Conservation (phyloP, 37 sponge, comb jelly and placozoan species). For the Chondrosia reniformis region DNA sequence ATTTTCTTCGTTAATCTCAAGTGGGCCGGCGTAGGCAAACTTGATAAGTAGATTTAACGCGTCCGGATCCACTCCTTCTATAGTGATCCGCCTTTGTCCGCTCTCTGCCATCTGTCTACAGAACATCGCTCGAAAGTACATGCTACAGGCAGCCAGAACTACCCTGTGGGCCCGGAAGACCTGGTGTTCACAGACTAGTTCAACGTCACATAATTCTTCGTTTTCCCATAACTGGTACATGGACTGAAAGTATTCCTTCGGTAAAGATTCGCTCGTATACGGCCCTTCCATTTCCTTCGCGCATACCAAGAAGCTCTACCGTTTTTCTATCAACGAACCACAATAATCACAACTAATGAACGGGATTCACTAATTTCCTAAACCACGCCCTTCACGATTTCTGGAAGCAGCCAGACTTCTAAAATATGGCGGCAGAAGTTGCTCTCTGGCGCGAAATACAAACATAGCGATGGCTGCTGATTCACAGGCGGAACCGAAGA, state of each 20-base stretch:
- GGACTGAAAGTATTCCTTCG: constrained; percentile 67
- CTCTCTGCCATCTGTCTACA: constrained; percentile 85
- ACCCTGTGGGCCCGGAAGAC: constrained; percentile 75
- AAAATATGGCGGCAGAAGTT: too few relatives aligned
- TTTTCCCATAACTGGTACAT: constrained; percentile 80
- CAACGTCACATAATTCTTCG: constrained; percentile 81
- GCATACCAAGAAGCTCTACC: not conserved
- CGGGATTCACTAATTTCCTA: not conserved
- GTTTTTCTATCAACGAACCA: not conserved
- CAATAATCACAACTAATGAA: not conserved
- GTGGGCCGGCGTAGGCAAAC: constrained; percentile 75
- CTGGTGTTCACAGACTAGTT: constrained; percentile 57
- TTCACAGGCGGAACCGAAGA: too few relatives aligned
- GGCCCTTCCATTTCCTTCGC: not conserved
- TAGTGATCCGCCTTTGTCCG: constrained; percentile 68
- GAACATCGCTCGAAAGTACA: constrained; percentile 88
- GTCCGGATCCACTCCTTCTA: constrained; percentile 73
- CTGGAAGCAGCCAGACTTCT: not conserved
- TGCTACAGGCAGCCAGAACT: constrained; percentile 77
- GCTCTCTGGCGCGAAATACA: constrained; percentile 1
- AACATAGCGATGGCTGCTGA: not conserved
- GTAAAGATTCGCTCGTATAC: constrained; percentile 56
- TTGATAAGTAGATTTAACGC: constrained; percentile 70
- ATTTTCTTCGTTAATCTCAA: constrained; percentile 77
- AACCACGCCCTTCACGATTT: not conserved